Percentiles rank a stretch among this genome's conserved stretches.
phyloP scores from a whole-genome alignment of 2,113 vertebrate genomes.

The Poecile atricapillus region DNA sequence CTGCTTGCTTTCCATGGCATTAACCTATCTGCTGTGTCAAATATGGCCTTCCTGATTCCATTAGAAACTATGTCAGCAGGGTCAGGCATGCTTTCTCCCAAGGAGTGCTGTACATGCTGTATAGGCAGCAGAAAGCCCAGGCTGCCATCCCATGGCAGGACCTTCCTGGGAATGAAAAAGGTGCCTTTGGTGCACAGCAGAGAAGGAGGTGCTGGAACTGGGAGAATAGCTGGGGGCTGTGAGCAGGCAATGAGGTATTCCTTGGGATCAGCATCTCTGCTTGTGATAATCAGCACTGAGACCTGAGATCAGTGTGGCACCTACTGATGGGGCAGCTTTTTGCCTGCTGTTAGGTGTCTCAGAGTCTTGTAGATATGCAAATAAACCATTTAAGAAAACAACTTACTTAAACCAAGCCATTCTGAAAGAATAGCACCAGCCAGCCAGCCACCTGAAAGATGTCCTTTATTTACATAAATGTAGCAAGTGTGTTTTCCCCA shows the following conservation, averaged over 20 bases:
- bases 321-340: background rate
- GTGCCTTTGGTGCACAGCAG: background rate
- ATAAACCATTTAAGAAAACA: background rate
- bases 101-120: fast-evolving
- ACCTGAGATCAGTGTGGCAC: background rate
- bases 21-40: background rate
- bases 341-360: slow-evolving; percentile 12
- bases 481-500: background rate
- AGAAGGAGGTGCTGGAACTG: background rate
- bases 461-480: background rate
- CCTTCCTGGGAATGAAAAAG: background rate
- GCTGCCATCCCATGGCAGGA: background rate
- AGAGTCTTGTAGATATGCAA: background rate
- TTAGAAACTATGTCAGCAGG: background rate
- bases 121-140: background rate
- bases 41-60: background rate
- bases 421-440: no score
- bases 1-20: background rate
- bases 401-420: no score
- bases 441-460: background rate
- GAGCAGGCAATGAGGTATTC: background rate
- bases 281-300: background rate
- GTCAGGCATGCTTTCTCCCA: background rate
- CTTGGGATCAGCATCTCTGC: background rate
- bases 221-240: fast-evolving